Evolutionary conservation across 2,797 vertebrate genomes (phyloP), one percentile per base, ranked within the genome.

Genomic region (Phalloptychus januarius): DNA sequence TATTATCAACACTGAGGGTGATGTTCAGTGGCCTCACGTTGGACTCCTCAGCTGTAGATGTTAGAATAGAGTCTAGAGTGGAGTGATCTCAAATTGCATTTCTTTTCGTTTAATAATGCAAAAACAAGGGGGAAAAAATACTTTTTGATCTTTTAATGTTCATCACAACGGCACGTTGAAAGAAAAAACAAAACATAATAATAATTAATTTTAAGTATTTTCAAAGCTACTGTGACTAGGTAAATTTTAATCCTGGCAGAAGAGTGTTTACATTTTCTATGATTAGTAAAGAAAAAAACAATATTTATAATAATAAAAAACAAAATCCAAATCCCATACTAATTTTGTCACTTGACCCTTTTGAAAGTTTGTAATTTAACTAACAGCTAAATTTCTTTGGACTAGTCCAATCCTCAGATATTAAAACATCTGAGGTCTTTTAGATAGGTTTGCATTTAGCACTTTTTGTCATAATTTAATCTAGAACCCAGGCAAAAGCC

Each of bases 1-100:
- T 38, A 75, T 82, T 58, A 45, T 80, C 72, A n/a, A 72, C 36
- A 75, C 36, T 78, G 46, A 83, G 63, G 46, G 28, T 13, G 33
- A 58, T 76, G 69, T 80, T 72, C 46, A 65, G 63, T 71, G 78
- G 71, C 11, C 74, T 77, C 56, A 61, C 71, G 58, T 84, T 79
- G 71, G 52, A 45, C 74, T 74, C 42, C 18, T 79, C 67, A 42
- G 45, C 56, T 46, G 36, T 42, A 76, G 63, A 52, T 28, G 20
- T n/a, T 23, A 18, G 15, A 65, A 78, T 74, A 40, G 20, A 69
- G 63, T 82, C 67, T 54, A 61, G 20, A 76, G 23, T 65, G 3
- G 63, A 56, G 38, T 16, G 61, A 33, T 40, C 38, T 40, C 36
- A 25, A 69, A 67, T 67, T 67, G 63, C 20, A 12, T 25, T 67